Conservation (phyloP, 2,797 vertebrate species). For the Menidia menidia region DNA sequence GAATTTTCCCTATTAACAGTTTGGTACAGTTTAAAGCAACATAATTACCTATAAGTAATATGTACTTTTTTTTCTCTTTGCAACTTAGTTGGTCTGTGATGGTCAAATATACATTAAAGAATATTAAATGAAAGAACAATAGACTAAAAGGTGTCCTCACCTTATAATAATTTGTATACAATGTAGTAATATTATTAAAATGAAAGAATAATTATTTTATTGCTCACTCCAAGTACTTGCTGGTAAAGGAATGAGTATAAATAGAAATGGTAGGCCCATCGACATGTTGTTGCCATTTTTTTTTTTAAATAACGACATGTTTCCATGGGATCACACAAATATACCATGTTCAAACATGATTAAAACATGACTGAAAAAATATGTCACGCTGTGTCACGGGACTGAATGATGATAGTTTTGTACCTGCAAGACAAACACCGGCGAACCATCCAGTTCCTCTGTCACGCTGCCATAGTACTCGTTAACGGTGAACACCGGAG, state of each 20-base stretch:
- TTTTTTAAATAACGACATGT: background rate
- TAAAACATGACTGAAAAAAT: background rate
- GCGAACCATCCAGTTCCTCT: constrained; percentile 88
- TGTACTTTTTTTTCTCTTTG: background rate
- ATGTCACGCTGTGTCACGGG: background rate
- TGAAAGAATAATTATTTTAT: too few relatives aligned
- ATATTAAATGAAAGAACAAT: too few relatives aligned
- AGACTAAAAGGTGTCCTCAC: too few relatives aligned
- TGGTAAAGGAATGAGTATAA: too few relatives aligned
- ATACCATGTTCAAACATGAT: too few relatives aligned
- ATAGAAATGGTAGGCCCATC: too few relatives aligned
- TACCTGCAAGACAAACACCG: constrained; percentile 92
- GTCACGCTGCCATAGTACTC: constrained; percentile 91
- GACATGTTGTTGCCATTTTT: too few relatives aligned
- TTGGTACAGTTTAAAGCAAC: background rate
- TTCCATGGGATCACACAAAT: background rate
- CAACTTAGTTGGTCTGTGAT: background rate
- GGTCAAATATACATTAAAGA: background rate
- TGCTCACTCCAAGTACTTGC: too few relatives aligned
- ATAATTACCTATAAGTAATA: background rate
- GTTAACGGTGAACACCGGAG: constrained; percentile 88
- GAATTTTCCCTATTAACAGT: background rate
- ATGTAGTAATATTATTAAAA: too few relatives aligned
- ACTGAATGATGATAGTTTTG: background rate
- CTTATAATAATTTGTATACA: too few relatives aligned